Evolutionary conservation across 2,797 vertebrate genomes (phyloP), one percentile per base, ranked within the genome.

Genomic region (Neosalanx taihuensis): DNA sequence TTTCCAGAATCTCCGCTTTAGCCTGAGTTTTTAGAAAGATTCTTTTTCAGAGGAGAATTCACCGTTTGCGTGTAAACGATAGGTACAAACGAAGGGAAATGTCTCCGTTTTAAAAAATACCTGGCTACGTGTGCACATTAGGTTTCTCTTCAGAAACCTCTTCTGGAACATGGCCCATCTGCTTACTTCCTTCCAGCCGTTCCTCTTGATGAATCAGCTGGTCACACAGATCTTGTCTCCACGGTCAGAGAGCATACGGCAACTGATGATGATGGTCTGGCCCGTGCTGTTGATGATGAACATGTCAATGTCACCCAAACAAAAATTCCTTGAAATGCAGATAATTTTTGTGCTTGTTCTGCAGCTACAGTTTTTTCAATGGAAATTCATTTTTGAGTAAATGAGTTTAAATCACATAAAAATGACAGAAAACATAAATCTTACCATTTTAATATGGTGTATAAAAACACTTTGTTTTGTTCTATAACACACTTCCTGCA

Each of bases 181-280:
- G 30, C 12, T 20, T 7, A 79, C 57, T 53, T 70, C 58, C 35
- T 17, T 61, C 58, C 69, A 62, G 1, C 31, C 26, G 29, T 13
- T 30, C 12, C n/a, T 61, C 23, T 56, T 15, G 29, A 13, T 68
- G 64, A 76, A 75, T 80, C 80, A 82, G 4, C 70, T 56, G 23
- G 78, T 31, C 23, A 1, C 46, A 60, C 81, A 82, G 64, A 80
- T 58, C 0, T 26, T 53, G 31, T 72, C 15, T 26, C 68, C 20
- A 12, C 35, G 60, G 15, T 74, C 73, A 15, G 49, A 59, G 18
- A 10, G 49, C 10, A 73, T 72, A 18, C 68, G 18, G 51, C 83
- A 84, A 4, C 56, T 70, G 7, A 82, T 67, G 29, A 72, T 69
- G 68, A 69, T 5, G 18, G 72, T 84, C 68, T 72, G 58, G 49